Evolutionary conservation across 2,797 vertebrate genomes (phyloP).

Genomic region (Rhabdophis nuchalis): DNA sequence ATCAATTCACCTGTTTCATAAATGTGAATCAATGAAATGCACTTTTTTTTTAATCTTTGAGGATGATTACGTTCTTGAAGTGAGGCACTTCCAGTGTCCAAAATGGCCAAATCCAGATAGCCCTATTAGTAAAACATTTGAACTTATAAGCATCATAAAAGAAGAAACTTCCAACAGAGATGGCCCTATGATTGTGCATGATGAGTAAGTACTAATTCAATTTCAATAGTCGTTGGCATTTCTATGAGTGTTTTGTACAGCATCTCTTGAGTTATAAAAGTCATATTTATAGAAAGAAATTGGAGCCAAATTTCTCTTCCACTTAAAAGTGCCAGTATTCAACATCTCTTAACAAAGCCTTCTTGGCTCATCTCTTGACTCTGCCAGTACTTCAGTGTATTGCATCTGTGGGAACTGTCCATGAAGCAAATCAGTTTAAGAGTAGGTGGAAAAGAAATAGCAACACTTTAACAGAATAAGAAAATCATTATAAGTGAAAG

Average conservation of each 20-base stretch:
- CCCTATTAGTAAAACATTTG: constrained; percentile 90
- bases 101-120: constrained; percentile 95
- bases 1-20: background rate
- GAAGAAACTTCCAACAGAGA: constrained; percentile 78
- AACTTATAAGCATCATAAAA: constrained; percentile 85
- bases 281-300: background rate
- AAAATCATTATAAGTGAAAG: background rate
- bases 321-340: background rate
- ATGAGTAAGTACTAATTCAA: constrained; percentile 80
- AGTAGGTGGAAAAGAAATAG: background rate
- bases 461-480: background rate
- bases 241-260: background rate
- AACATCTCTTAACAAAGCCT: background rate
- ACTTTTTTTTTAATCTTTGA: constrained; percentile 53
- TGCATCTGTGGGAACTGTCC: background rate
- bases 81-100: constrained; percentile 86
- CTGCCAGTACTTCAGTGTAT: background rate
- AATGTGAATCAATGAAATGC: background rate
- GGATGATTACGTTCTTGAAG: constrained; percentile 94
- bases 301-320: background rate
- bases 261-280: background rate
- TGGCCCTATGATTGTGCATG: constrained; percentile 84
- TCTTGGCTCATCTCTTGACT: background rate
- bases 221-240: background rate
- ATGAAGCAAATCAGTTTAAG: background rate